Base-by-base conservation (phyloP, 2,113 vertebrate species). In the Takifugu flavidus region DNA sequence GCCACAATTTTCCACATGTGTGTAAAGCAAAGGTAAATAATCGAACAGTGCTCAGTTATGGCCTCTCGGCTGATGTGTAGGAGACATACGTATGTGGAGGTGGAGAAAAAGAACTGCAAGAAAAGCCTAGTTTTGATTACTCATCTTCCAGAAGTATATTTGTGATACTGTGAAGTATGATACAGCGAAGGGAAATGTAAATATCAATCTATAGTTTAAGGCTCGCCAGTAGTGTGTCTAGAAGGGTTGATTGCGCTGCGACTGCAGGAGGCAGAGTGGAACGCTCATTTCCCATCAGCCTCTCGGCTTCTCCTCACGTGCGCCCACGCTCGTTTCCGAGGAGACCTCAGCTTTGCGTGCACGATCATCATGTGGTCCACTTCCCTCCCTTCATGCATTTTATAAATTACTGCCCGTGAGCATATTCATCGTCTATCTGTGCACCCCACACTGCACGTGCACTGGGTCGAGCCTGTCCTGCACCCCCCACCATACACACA, bases 331-430 rank as follows among this genome's bases (percentile, higher is more conserved):
- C 52, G 54, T 69, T 53, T 60, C 63, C 56, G 51, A 2, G 52
- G 62, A 63, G 74, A 53, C 39, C 67, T 68, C 31, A 0, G 55
- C 68, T 73, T 70, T 53, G 65, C 5, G 31, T 54, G 53, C 53
- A 39, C n/a, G n/a, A 55, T 64, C 49, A 53, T 57, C 62, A 5
- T 14, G 51, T 45, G n/a, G 29, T 44, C 56, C 71, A 43, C 76
- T 57, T 65, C 27, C 59, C 56, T 56, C 20, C 54, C 75, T 25
- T 45, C 59, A 66, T 43, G 6, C 68, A 68, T 77, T 39, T 75
- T 79, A 69, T 72, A 67, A 70, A 77, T 76, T 57, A 62, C 29
- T 25, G 72, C 65, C 55, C 62, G 65, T 20, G 53, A 78, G 67
- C 62, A 13, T 72, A 49, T 58, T 65, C 31, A 49, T 63, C 60